Evolutionary conservation across 92 coral and sea anemone genomes (phyloP).

Genomic region (Porites evermanni): DNA sequence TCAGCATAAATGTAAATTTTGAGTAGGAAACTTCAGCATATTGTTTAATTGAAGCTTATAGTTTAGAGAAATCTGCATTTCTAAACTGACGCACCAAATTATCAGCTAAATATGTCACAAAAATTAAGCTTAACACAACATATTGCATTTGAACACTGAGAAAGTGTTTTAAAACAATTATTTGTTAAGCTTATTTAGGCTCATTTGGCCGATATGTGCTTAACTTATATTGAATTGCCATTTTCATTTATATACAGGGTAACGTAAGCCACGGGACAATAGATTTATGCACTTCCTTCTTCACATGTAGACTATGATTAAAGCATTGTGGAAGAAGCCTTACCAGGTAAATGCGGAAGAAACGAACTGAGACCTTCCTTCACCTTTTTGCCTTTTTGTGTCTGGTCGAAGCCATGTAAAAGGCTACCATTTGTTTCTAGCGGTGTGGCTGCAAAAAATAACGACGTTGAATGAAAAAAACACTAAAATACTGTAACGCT

Average conservation of each 20-base stretch:
- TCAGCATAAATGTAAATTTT: no score
- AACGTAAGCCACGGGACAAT: neutral
- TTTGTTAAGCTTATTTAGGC: no score
- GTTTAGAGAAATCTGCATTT: neutral
- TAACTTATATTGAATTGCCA: neutral
- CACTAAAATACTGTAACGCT: neutral
- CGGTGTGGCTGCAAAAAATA: constrained; percentile 69
- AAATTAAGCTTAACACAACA: neutral
- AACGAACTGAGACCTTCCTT: constrained; percentile 96
- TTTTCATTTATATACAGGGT: neutral
- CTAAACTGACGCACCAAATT: neutral
- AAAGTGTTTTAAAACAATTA: neutral
- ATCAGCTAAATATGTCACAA: no score
- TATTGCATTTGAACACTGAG: neutral
- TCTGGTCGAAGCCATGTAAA: constrained; percentile 92
- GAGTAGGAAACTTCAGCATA: no score
- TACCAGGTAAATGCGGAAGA: constrained; percentile 97
- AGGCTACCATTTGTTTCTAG: constrained; percentile 77
- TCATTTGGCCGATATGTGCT: neutral
- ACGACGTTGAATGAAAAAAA: neutral
- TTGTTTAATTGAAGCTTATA: neutral
- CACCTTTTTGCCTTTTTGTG: constrained; percentile 94
- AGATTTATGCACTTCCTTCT: neutral
- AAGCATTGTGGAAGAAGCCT: neutral
- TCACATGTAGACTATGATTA: neutral